phyloP scores from a whole-genome alignment of 2,888 invertebrate species.

The Alviniconcha strummeri region DNA sequence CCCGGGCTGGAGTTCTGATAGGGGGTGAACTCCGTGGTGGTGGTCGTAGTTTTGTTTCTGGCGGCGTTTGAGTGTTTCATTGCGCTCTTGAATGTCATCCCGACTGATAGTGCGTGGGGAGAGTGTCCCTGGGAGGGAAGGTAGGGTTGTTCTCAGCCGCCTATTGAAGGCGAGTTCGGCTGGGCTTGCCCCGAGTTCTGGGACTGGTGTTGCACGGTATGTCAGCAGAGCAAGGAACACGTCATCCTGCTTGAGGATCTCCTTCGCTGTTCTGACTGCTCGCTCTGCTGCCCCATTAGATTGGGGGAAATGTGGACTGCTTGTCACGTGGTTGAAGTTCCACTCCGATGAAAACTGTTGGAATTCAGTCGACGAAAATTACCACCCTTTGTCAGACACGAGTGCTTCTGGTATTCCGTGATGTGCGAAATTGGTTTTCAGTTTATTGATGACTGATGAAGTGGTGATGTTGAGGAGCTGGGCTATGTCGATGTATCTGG shows the following conservation, averaged over 20 bases:
- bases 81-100: not conserved
- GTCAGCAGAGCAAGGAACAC: conserved; percentile 5
- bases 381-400: conserved; percentile 12
- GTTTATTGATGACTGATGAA: not conserved
- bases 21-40: conserved; percentile 12
- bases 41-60: not conserved
- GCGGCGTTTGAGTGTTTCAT: not conserved
- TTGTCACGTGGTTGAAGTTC: not conserved
- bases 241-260: conserved; percentile 2
- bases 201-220: not conserved
- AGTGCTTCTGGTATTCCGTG: conserved; percentile 18
- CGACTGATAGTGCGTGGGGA: too few species aligned
- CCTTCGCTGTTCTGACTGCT: conserved; percentile 6
- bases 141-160: too few species aligned
- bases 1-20: conserved; percentile 1
- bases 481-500: not conserved
- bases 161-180: conserved; percentile 6
- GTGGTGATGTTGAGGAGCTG: not conserved
- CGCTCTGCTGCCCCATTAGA: conserved; percentile 13
- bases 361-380: conserved; percentile 2
- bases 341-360: not conserved
- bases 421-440: conserved; percentile 16
- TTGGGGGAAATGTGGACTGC: conserved; percentile 20
- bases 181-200: not conserved
- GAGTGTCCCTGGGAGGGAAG: too few species aligned